Conservation (phyloP, 2,888 invertebrate genomes). For the Margaritifera margaritifera region DNA sequence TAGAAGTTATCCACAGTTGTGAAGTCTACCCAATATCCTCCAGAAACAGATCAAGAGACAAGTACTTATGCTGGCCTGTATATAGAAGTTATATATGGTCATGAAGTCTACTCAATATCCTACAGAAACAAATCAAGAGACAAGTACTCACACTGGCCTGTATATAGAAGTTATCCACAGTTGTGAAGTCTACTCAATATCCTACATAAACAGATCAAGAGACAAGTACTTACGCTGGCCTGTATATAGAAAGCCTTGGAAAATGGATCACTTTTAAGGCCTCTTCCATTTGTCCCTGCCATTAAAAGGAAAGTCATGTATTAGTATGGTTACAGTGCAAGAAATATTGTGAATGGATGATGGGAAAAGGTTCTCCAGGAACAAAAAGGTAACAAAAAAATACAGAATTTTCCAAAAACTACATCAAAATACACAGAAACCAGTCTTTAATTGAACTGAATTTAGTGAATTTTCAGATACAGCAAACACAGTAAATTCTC, state of each 20-base stretch:
- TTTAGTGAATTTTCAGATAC: too few relatives aligned
- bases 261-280: conserved; percentile 68
- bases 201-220: not conserved
- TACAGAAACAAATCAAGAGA: not conserved
- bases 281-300: conserved; percentile 72
- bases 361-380: too few relatives aligned
- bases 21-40: not conserved
- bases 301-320: not conserved
- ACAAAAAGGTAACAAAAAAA: too few relatives aligned
- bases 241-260: conserved; percentile 65
- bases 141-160: conserved; percentile 68
- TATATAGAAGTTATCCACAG: conserved; percentile 51
- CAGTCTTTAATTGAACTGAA: too few relatives aligned
- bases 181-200: not conserved
- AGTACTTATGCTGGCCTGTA: conserved; percentile 70
- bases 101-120: not conserved
- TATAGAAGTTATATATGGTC: too few relatives aligned
- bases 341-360: too few relatives aligned
- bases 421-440: too few relatives aligned
- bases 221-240: conserved; percentile 67
- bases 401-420: too few relatives aligned
- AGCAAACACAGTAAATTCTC: too few relatives aligned
- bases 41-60: not conserved
- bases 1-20: conserved; percentile 25
- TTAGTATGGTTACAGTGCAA: too few relatives aligned